Base-by-base conservation (phyloP, 2,113 vertebrate genomes). In the Nesoenas mayeri region DNA sequence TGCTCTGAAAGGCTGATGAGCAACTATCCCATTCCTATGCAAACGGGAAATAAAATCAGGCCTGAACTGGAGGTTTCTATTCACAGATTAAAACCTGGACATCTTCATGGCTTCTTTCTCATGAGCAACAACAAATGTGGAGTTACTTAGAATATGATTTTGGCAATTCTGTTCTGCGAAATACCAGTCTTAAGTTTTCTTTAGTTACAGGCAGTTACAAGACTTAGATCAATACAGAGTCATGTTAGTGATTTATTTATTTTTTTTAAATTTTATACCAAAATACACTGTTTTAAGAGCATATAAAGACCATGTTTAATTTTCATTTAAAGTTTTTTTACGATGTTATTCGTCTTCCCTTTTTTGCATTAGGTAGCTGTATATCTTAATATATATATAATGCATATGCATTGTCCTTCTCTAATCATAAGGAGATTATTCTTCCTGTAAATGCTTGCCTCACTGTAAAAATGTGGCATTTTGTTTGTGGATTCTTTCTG, bases 231-330 rank as follows among this genome's bases (percentile, higher is more conserved):
- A 50, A 58, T 21, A 22, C 5, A 83, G 18, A 42, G 9, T 36
- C 61, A 56, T n/a, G 31, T 15, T 4, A 0, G 36, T 15, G 2
- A 4, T 31, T 8, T 24, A 4, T 40, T 14, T 40, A 4, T 2
- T 20, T 32, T 36, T 44, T 54, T 66, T 19, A 11, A 10, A 1
- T 67, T 47, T 67, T 44, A 24, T 57, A 28, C 32, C 50, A 87
- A 80, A 86, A 26, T 11, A 42, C 18, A 60, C 20, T 48, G 31
- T 28, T 47, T 91, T 80, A 21, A 32, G 7, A 73, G 15, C 18
- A 70, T 36, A 25, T 58, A 42, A 83, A 83, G 31, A 18, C 8
- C 14, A 15, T 19, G 14, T n/a, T 88, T 64, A 51, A 47, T 91
- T 89, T 36, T 74, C 69, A 73, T 34, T 4, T n/a, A 25, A 57